Evolutionary conservation across 2,797 vertebrate genomes (phyloP).

Genomic region (Sebastes cheni): DNA sequence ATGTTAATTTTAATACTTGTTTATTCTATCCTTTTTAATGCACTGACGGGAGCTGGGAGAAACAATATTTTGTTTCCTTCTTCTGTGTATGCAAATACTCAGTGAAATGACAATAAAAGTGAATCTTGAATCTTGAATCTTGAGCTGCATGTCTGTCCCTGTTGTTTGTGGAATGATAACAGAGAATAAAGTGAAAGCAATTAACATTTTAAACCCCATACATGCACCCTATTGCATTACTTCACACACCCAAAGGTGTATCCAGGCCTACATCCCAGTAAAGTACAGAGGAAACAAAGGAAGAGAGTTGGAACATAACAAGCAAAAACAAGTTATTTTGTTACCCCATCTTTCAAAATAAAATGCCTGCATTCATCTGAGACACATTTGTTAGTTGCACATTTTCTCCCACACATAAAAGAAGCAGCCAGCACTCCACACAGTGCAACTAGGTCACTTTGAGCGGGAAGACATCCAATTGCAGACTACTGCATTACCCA

Average conservation of each 20-base stretch:
- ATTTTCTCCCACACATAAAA: conserved; percentile 10
- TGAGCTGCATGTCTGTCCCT: background rate
- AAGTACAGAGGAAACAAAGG: background rate
- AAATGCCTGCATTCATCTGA: background rate
- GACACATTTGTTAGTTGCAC: background rate
- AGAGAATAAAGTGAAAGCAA: background rate
- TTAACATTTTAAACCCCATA: background rate
- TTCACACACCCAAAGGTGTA: background rate
- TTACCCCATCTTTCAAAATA: background rate
- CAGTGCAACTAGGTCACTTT: conserved; percentile 62
- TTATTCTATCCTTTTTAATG: no score
- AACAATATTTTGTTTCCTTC: no score
- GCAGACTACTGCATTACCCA: conserved; percentile 31
- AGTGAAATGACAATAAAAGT: no score
- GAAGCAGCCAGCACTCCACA: background rate
- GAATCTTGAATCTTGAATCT: no score
- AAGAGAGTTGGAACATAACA: background rate
- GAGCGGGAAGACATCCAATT: conserved; percentile 58
- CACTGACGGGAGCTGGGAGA: no score
- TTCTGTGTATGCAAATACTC: no score
- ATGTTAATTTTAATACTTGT: no score
- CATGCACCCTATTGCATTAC: background rate
- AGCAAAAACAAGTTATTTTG: background rate
- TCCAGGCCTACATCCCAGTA: background rate
- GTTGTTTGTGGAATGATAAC: background rate